phyloP scores from a whole-genome alignment of 2,888 invertebrate genomes.

The Plebejus argus region DNA sequence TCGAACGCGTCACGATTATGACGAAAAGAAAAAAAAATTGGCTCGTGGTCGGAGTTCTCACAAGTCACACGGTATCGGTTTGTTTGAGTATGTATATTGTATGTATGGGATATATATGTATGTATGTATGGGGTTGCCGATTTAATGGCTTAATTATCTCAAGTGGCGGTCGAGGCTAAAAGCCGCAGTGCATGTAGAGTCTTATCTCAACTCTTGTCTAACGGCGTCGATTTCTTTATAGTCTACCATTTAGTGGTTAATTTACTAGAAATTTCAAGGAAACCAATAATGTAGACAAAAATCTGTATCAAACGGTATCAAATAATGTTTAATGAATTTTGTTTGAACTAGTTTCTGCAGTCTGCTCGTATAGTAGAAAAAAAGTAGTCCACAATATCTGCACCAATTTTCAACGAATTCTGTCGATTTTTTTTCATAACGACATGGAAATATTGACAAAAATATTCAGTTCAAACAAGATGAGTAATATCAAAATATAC shows the following conservation, averaged over 20 bases:
- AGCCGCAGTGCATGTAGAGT: slow-evolving; percentile 50
- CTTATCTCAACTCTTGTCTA: slow-evolving; percentile 55
- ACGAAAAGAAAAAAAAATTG: slow-evolving; percentile 64
- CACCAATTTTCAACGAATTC: too few species aligned
- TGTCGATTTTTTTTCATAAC: too few species aligned
- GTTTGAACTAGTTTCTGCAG: too few species aligned
- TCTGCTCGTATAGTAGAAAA: too few species aligned
- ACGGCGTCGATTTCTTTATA: slow-evolving; percentile 40
- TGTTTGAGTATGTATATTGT: slow-evolving; percentile 36
- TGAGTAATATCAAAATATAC: too few species aligned
- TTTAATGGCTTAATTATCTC: slow-evolving; percentile 77
- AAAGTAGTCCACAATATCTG: too few species aligned
- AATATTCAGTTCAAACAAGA: too few species aligned
- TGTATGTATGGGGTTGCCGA: slow-evolving; percentile 59
- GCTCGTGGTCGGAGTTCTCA: slow-evolving; percentile 57
- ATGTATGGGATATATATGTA: neutral
- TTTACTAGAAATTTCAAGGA: neutral
- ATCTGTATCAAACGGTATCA: too few species aligned
- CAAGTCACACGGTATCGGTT: slow-evolving; percentile 53
- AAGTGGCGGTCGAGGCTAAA: slow-evolving; percentile 63
- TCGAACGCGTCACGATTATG: slow-evolving; percentile 41
- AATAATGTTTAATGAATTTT: too few species aligned
- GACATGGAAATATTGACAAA: too few species aligned
- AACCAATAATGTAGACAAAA: neutral
- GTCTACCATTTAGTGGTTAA: slow-evolving; percentile 33